Conservation (phyloP, 2,113 vertebrate genomes). For the Gobius niger region DNA sequence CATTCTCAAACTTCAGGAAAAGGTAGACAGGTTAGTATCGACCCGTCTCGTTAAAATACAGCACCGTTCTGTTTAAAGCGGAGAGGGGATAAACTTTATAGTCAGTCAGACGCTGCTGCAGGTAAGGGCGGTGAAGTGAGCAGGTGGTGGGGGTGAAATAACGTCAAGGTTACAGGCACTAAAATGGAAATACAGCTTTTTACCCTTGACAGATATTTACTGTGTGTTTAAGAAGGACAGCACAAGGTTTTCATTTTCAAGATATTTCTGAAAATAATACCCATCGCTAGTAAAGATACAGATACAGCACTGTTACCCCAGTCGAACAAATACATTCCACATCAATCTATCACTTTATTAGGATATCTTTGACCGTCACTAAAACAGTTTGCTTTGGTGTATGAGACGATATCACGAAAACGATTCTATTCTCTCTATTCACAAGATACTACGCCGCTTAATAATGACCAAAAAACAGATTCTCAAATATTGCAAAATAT, state of each 20-base stretch:
- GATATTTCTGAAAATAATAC: not conserved
- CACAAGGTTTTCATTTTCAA: not conserved
- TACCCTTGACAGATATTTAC: not conserved
- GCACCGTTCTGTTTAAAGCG: not conserved
- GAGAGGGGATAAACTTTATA: not conserved
- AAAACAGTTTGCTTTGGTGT: no score
- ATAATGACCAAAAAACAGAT: not conserved
- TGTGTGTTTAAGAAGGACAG: not conserved
- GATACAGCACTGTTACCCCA: no score
- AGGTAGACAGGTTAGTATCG: not conserved
- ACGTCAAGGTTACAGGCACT: not conserved
- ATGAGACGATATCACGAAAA: not conserved
- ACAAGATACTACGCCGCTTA: not conserved
- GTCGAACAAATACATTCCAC: no score
- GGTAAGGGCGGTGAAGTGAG: not conserved
- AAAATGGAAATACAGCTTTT: not conserved
- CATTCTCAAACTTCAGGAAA: slow-evolving; percentile 10
- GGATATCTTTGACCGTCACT: no score
- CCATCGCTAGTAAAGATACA: no score
- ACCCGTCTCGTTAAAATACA: not conserved
- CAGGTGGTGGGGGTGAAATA: not conserved
- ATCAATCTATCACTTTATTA: no score
- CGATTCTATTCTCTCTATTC: no score
- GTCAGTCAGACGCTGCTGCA: not conserved
- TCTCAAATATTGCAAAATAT: no score